Evolutionary conservation across 2,888 invertebrate genomes (phyloP).

Genomic region (Standfussiana lucernea): DNA sequence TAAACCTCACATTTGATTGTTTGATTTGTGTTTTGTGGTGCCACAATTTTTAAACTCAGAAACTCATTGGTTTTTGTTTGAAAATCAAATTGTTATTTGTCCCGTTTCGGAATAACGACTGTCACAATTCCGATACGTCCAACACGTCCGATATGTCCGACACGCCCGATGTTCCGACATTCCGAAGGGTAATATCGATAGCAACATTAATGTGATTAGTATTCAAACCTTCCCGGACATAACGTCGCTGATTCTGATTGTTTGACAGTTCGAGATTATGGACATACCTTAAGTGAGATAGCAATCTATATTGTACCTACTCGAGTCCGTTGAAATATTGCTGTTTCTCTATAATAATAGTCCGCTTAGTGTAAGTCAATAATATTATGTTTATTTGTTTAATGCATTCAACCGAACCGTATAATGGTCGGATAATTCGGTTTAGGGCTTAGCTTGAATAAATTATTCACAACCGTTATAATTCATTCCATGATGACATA

Average conservation of each 20-base stretch:
- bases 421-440: slow-evolving; percentile 29
- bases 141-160: neutral
- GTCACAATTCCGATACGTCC: slow-evolving; percentile 14
- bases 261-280: slow-evolving; percentile 14
- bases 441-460: slow-evolving; percentile 32
- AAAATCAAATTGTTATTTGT: slow-evolving; percentile 2
- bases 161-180: slow-evolving; percentile 7
- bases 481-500: slow-evolving; percentile 30
- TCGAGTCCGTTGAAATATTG: neutral
- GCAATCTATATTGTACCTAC: neutral
- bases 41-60: too few relatives aligned
- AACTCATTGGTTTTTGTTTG: neutral
- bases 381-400: slow-evolving; percentile 24
- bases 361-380: neutral
- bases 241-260: slow-evolving; percentile 5
- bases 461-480: slow-evolving; percentile 23
- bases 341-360: neutral
- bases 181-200: neutral
- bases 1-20: neutral
- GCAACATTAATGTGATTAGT: slow-evolving; percentile 5
- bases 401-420: slow-evolving; percentile 28
- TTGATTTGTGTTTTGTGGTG: neutral
- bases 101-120: neutral
- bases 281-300: neutral
- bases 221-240: slow-evolving; percentile 2